phyloP scores from a whole-genome alignment of 2,113 vertebrate species.

The Sinocyclocheilus anophthalmus region DNA sequence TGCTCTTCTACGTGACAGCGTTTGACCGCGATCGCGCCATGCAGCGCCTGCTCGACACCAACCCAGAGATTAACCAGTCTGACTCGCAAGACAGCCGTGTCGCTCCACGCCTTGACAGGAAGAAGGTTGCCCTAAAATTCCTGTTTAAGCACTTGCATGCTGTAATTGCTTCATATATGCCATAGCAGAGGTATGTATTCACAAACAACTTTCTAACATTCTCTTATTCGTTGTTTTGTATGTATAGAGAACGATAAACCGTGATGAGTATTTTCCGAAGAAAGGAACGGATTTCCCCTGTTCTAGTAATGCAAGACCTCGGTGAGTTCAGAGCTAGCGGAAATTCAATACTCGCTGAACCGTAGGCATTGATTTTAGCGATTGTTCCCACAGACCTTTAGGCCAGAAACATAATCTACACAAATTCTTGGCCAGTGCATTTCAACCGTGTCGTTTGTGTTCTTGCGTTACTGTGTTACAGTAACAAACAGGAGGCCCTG shows the following conservation, averaged over 20 bases:
- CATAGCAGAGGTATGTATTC: background rate
- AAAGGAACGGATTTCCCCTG: no score
- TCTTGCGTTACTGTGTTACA: background rate
- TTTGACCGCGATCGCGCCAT: constrained; percentile 98
- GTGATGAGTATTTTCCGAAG: no score
- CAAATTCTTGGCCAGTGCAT: background rate
- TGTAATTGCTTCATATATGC: background rate
- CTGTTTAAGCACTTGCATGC: background rate
- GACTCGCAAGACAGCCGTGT: constrained; percentile 99
- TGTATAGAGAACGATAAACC: constrained; percentile 94
- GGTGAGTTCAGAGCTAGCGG: constrained; percentile 96
- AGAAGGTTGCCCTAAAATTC: constrained; percentile 81
- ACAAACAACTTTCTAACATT: background rate
- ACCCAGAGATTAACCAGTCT: constrained; percentile 98
- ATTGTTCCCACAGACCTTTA: no score
- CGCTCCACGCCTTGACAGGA: constrained; percentile 95
- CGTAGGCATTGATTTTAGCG: no score
- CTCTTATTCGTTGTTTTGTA: background rate
- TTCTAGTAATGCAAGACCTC: constrained; percentile 99
- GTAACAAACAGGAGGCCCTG: background rate
- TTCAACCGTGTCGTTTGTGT: background rate
- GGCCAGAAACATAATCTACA: background rate
- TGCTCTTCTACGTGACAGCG: constrained; percentile 99
- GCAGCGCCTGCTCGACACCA: constrained; percentile 96
- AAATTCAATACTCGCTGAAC: constrained; percentile 99